phyloP scores from a whole-genome alignment of 2,113 vertebrate genomes.

The Phyllostomus hastatus region DNA sequence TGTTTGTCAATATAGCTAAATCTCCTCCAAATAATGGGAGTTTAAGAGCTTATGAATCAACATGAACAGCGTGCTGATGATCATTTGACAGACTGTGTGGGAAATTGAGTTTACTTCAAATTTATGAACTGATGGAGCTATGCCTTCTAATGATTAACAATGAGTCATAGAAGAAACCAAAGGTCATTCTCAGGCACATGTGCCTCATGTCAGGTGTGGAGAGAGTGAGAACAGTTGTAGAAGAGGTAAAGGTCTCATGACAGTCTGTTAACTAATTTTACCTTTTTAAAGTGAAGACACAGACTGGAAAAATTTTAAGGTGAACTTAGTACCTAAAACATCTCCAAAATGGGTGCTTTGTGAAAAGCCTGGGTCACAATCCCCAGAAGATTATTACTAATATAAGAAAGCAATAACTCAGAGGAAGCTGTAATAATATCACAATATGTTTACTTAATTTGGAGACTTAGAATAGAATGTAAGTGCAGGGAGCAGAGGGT shows the following conservation, averaged over 20 bases:
- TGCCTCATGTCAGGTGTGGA: slow-evolving; percentile 76
- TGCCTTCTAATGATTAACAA: slow-evolving; percentile 82
- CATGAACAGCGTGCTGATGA: slow-evolving; percentile 76
- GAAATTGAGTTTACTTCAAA: slow-evolving; percentile 77
- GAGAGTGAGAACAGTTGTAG: slow-evolving; percentile 84
- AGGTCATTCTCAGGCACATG: slow-evolving; percentile 72
- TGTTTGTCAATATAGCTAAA: slow-evolving; percentile 71
- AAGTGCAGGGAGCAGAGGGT: slow-evolving; percentile 45
- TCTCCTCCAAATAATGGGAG: slow-evolving; percentile 5
- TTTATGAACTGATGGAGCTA: slow-evolving; percentile 83
- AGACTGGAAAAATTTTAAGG: slow-evolving; percentile 74
- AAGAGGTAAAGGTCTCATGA: slow-evolving; percentile 75
- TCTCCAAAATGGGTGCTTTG: slow-evolving; percentile 77
- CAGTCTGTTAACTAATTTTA: slow-evolving; percentile 80
- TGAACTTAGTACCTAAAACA: slow-evolving; percentile 50
- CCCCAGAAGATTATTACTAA: slow-evolving; percentile 72
- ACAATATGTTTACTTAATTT: slow-evolving; percentile 78
- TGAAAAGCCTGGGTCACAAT: slow-evolving; percentile 63
- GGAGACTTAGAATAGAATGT: slow-evolving; percentile 63
- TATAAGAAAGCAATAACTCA: slow-evolving; percentile 77
- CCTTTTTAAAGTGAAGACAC: slow-evolving; percentile 78
- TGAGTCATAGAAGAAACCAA: slow-evolving; percentile 76
- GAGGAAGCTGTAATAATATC: slow-evolving; percentile 73
- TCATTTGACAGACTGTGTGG: slow-evolving; percentile 77
- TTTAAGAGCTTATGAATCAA: slow-evolving; percentile 76